phyloP scores from a whole-genome alignment of 2,113 vertebrate species.

The Glaucomys volans region DNA sequence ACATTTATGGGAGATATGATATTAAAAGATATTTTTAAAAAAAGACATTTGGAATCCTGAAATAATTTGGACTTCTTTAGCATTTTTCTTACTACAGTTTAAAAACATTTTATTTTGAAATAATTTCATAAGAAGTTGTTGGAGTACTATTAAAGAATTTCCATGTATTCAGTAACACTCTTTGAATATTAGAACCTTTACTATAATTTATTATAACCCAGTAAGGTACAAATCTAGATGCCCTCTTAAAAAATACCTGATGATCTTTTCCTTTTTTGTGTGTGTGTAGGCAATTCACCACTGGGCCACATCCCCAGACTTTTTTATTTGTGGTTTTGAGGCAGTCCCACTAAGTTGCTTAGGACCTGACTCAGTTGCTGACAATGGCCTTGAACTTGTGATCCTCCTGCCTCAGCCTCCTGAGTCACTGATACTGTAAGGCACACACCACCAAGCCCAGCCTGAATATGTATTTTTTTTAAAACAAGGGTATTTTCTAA shows the following conservation, averaged over 20 bases:
- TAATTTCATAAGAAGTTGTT: slow-evolving; percentile 22
- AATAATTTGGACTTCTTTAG: neutral
- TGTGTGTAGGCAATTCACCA: neutral
- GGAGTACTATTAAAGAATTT: slow-evolving; percentile 23
- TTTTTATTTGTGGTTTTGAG: neutral
- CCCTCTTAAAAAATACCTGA: neutral
- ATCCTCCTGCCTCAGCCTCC: neutral
- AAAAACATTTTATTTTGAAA: slow-evolving; percentile 43
- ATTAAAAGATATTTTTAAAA: too few species aligned
- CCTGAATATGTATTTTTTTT: neutral
- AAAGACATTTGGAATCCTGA: slow-evolving; percentile 18
- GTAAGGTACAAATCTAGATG: neutral
- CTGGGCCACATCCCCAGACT: neutral
- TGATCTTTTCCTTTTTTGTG: neutral
- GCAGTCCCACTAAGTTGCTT: neutral
- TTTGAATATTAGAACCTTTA: neutral
- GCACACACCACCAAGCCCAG: neutral
- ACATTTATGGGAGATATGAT: too few species aligned
- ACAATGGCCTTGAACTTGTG: neutral
- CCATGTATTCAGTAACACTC: neutral
- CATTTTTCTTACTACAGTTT: slow-evolving; percentile 32
- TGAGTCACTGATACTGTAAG: neutral
- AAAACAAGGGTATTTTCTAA: slow-evolving; percentile 7
- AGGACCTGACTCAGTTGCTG: neutral
- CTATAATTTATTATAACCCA: neutral